phyloP scores from a whole-genome alignment of 2,888 invertebrate species.

The Hypsopygia costalis region DNA sequence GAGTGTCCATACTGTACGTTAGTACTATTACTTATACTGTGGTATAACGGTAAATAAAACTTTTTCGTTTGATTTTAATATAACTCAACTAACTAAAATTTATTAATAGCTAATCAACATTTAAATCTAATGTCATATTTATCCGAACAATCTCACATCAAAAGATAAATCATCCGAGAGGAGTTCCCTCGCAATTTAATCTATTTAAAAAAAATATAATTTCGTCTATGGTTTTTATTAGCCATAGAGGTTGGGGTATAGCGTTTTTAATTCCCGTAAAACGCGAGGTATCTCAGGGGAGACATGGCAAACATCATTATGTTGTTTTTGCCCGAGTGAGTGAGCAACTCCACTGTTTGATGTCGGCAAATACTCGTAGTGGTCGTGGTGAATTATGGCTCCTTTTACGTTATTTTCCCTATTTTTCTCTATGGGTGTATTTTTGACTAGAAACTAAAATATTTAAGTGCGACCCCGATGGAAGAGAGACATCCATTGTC shows the following conservation, averaged over 20 bases:
- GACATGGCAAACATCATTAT: constrained; percentile 46
- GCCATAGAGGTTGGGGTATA: constrained; percentile 15
- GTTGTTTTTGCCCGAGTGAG: constrained; percentile 1
- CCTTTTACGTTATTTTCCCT: neutral
- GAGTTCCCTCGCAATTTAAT: constrained; percentile 4
- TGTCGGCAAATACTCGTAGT: constrained; percentile 4
- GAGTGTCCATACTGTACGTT: no score
- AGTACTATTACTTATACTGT: no score
- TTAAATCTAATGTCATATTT: constrained; percentile 1
- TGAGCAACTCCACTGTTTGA: constrained; percentile 2
- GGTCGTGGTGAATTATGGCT: neutral
- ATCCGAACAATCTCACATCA: constrained; percentile 11
- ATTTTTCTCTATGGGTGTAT: neutral
- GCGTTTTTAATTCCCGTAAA: constrained; percentile 49
- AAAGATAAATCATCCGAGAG: constrained; percentile 9
- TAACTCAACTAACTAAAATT: no score
- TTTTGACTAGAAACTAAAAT: no score
- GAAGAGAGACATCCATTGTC: no score
- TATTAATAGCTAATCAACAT: constrained; percentile 6
- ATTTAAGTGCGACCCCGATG: no score
- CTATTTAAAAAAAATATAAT: constrained; percentile 9
- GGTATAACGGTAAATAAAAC: no score
- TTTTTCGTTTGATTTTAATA: no score
- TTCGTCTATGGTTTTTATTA: constrained; percentile 3
- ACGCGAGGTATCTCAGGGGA: constrained; percentile 48